These are phyloP conservation scores for Drosophila flavopinicola DNA, from an alignment of 2,888 invertebrate genomes.

Conservation along the genomic window DNA sequence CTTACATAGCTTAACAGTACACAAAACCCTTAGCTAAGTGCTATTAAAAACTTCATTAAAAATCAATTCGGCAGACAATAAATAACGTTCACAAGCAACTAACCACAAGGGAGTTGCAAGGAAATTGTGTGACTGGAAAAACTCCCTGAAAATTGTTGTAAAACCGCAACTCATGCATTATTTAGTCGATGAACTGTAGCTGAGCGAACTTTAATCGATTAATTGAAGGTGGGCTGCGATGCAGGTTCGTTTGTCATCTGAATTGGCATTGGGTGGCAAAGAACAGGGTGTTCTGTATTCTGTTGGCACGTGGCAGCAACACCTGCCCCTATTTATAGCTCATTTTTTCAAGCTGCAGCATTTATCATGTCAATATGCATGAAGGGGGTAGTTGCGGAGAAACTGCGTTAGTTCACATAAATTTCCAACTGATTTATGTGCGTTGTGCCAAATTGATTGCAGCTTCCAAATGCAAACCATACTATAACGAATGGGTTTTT, in stretches of 20 bases:
- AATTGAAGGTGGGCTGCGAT: conserved; percentile 16
- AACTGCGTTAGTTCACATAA: conserved; percentile 24
- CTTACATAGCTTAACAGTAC: conserved; percentile 1
- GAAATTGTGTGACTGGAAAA: background rate
- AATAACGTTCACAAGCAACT: conserved; percentile 33
- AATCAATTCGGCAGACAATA: conserved; percentile 58
- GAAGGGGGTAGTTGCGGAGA: conserved; percentile 4
- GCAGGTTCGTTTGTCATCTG: conserved; percentile 40
- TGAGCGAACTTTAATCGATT: conserved; percentile 55
- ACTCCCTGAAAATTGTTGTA: conserved; percentile 6
- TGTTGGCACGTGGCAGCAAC: conserved; percentile 61
- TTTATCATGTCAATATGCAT: conserved; percentile 62
- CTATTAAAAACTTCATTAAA: conserved; percentile 47
- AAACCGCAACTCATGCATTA: conserved; percentile 44
- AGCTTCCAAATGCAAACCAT: conserved; percentile 35
- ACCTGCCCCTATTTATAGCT: conserved; percentile 42
- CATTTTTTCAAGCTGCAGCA: conserved; percentile 34
- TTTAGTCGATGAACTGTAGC: conserved; percentile 36
- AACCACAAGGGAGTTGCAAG: conserved; percentile 18
- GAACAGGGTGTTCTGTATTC: conserved; percentile 6
- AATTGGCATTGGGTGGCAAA: conserved; percentile 40
- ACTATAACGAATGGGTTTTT: conserved; percentile 10
- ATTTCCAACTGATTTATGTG: conserved; percentile 54
- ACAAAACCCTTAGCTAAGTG: conserved; percentile 4
- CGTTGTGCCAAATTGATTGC: conserved; percentile 54